These are phyloP conservation scores for Acridotheres tristis DNA, from an alignment of 2,797 vertebrate genomes.

Conservation along the genomic window DNA sequence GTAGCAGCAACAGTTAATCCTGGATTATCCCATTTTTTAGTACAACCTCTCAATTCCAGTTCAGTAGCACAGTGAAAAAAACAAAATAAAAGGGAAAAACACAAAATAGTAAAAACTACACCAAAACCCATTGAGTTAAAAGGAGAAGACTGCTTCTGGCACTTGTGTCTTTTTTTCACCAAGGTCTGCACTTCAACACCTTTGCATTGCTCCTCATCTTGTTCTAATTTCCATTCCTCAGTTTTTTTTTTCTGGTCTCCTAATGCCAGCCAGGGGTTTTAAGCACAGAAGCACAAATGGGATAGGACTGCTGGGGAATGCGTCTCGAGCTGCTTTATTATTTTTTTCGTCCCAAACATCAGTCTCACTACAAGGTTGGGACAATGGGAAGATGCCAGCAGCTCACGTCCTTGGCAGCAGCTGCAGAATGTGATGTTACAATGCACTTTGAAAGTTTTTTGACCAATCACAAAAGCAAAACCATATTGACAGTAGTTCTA, in stretches of 20 bases:
- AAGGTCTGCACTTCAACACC: neutral
- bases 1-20: neutral
- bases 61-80: neutral
- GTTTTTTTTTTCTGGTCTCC: neutral
- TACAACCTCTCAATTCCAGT: neutral
- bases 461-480: too few relatives aligned
- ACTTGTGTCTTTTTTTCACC: neutral
- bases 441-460: too few relatives aligned
- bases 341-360: too few relatives aligned
- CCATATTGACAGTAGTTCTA: too few relatives aligned
- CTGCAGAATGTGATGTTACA: too few relatives aligned
- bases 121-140: neutral
- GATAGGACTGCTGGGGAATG: too few relatives aligned
- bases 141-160: neutral
- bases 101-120: neutral
- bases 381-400: too few relatives aligned
- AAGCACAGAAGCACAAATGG: too few relatives aligned
- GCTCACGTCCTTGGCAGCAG: too few relatives aligned
- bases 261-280: too few relatives aligned
- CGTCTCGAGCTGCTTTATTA: too few relatives aligned
- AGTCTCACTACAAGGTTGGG: too few relatives aligned
- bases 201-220: neutral
- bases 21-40: neutral
- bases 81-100: accelerated
- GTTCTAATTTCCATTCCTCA: neutral